These are phyloP conservation scores for Chelon auratus DNA, from an alignment of 2,797 vertebrate species.

Conservation along the genomic window DNA sequence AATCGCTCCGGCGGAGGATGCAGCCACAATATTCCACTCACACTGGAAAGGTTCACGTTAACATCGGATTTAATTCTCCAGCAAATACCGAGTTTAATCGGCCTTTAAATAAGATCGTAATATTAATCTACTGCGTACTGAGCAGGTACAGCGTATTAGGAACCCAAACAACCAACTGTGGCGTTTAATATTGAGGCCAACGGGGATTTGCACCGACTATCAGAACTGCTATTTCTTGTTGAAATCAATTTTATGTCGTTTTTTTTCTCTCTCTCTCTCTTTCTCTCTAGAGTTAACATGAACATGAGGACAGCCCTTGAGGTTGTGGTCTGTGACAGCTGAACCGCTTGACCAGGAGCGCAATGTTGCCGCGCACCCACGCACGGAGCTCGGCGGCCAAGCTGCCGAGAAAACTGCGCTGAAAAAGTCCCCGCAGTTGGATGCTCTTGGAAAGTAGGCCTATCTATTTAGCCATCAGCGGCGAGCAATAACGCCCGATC, in stretches of 20 bases:
- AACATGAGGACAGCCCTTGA: slow-evolving; percentile 36
- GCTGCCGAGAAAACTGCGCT: slow-evolving; percentile 48
- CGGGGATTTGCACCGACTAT: slow-evolving; percentile 17
- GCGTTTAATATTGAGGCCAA: slow-evolving; percentile 12
- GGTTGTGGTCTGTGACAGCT: slow-evolving; percentile 59
- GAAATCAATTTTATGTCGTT: not conserved
- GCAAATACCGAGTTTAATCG: slow-evolving; percentile 46
- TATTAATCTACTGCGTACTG: slow-evolving; percentile 32
- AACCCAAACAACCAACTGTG: slow-evolving; percentile 53
- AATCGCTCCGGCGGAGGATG: slow-evolving; percentile 11
- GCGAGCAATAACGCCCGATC: slow-evolving; percentile 47
- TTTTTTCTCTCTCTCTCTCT: not conserved
- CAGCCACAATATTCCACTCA: slow-evolving; percentile 27
- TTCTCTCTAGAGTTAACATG: not conserved
- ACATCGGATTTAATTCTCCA: slow-evolving; percentile 52
- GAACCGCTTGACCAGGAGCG: slow-evolving; percentile 59
- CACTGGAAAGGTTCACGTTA: slow-evolving; percentile 41
- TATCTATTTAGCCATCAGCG: slow-evolving; percentile 37
- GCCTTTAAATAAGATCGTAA: slow-evolving; percentile 26
- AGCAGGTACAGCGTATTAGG: slow-evolving; percentile 23
- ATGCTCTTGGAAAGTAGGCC: slow-evolving; percentile 52
- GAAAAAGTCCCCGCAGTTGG: slow-evolving; percentile 59
- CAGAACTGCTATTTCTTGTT: slow-evolving; percentile 15
- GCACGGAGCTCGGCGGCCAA: slow-evolving; percentile 57
- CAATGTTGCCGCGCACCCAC: slow-evolving; percentile 71